phyloP scores from a whole-genome alignment of 2,113 vertebrate genomes.

The Microtus pennsylvanicus region DNA sequence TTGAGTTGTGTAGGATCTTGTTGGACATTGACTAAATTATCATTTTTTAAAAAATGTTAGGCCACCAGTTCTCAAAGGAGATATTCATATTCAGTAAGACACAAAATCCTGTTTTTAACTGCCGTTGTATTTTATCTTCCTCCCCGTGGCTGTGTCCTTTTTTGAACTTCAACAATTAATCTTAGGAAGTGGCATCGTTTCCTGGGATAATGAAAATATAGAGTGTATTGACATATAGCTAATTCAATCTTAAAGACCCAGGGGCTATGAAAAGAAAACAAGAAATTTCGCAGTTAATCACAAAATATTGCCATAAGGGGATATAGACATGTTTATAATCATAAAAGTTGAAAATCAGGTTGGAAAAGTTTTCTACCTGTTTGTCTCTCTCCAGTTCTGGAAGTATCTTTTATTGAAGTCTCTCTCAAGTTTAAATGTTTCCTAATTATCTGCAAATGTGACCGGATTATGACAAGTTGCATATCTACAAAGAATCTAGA shows the following conservation, averaged over 20 bases:
- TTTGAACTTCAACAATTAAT: conserved; percentile 56
- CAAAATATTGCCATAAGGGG: conserved; percentile 22
- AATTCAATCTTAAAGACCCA: conserved; percentile 58
- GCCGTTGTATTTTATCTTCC: conserved; percentile 24
- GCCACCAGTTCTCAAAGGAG: neutral
- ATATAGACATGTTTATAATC: neutral
- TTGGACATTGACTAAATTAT: neutral
- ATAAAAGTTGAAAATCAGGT: conserved; percentile 46
- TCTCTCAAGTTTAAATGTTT: neutral
- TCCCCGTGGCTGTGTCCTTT: neutral
- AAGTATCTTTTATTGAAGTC: conserved; percentile 19
- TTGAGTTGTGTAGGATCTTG: neutral
- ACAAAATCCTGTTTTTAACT: conserved; percentile 16
- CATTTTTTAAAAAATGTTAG: conserved; percentile 48
- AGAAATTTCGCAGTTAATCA: conserved; percentile 56
- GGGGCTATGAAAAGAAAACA: conserved; percentile 51
- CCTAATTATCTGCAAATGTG: neutral
- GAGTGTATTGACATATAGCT: conserved; percentile 50
- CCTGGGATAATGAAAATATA: conserved; percentile 55
- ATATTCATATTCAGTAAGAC: neutral
- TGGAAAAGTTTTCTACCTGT: neutral
- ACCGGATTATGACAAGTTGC: neutral
- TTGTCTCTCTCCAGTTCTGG: neutral
- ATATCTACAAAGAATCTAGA: neutral
- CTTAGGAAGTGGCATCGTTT: conserved; percentile 48